Evolutionary conservation across 1,140 invertebrate species (phyloP).

Genomic region (Paramacrobiotus metropolitanus): DNA sequence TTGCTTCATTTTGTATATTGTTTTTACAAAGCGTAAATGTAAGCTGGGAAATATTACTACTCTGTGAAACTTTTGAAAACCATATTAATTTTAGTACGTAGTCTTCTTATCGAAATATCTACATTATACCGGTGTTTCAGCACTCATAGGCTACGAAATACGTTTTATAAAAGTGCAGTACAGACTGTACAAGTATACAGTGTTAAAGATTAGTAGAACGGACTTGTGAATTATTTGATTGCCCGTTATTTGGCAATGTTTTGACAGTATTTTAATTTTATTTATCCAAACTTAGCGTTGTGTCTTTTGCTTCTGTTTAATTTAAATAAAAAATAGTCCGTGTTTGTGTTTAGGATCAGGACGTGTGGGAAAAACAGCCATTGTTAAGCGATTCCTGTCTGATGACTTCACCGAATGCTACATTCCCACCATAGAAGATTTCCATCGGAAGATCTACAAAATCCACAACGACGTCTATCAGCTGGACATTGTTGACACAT

Average conservation of each 20-base stretch:
- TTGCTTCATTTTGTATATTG: too few species aligned
- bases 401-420: slow-evolving; percentile 23
- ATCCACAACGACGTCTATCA: slow-evolving; percentile 23
- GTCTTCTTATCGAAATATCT: too few species aligned
- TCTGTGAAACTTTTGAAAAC: too few species aligned
- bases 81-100: too few species aligned
- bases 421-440: slow-evolving; percentile 26
- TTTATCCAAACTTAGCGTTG: neutral
- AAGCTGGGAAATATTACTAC: too few species aligned
- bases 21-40: too few species aligned
- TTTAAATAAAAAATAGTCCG: neutral
- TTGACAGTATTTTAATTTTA: too few species aligned
- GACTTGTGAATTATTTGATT: too few species aligned
- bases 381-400: slow-evolving; percentile 22
- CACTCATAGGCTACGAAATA: too few species aligned
- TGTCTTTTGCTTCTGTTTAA: neutral
- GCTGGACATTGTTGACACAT: slow-evolving; percentile 24
- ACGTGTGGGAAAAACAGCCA: slow-evolving; percentile 22
- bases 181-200: neutral
- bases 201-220: neutral
- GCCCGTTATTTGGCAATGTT: too few species aligned
- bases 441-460: slow-evolving; percentile 25
- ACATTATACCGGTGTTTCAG: too few species aligned
- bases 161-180: too few species aligned
- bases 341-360: slow-evolving; percentile 19